Conservation (phyloP, 2,113 vertebrate species). For the Gila orcuttii region DNA sequence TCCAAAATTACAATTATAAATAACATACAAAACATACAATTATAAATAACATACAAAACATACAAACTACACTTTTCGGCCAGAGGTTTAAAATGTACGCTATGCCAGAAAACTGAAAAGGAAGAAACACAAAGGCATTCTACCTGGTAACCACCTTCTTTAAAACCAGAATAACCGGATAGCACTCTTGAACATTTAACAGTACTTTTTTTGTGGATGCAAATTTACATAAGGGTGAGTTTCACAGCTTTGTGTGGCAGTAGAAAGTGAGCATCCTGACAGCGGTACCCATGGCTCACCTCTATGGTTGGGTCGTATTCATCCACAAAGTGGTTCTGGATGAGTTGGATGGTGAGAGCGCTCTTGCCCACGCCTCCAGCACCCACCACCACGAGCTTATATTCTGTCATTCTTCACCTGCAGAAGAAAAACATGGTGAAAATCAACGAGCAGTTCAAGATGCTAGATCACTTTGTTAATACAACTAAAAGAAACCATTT, state of each 20-base stretch:
- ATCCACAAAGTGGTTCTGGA: slow-evolving; percentile 82
- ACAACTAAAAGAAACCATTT: too few species aligned
- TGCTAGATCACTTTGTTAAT: too few species aligned
- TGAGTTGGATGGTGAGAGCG: slow-evolving; percentile 80
- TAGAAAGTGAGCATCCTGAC: background rate
- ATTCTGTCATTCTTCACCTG: slow-evolving; percentile 82
- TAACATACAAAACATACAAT: too few species aligned
- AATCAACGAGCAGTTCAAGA: background rate
- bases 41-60: too few species aligned
- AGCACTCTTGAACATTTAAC: slow-evolving; percentile 24
- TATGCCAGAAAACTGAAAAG: background rate
- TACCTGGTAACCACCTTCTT: slow-evolving; percentile 59
- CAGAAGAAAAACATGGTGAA: background rate
- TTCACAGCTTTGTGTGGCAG: slow-evolving; percentile 16
- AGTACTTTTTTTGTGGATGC: background rate
- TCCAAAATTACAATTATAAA: too few species aligned
- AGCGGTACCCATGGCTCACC: slow-evolving; percentile 61
- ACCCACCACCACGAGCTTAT: slow-evolving; percentile 81
- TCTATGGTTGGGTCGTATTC: slow-evolving; percentile 82
- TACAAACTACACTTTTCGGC: too few species aligned
- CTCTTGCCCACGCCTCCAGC: slow-evolving; percentile 81
- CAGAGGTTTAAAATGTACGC: too few species aligned
- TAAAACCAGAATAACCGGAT: slow-evolving; percentile 72
- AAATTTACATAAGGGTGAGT: slow-evolving; percentile 15
- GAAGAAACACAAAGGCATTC: slow-evolving; percentile 59